Evolutionary conservation across 2,888 invertebrate genomes (phyloP).

Genomic region (Lagria hirta): DNA sequence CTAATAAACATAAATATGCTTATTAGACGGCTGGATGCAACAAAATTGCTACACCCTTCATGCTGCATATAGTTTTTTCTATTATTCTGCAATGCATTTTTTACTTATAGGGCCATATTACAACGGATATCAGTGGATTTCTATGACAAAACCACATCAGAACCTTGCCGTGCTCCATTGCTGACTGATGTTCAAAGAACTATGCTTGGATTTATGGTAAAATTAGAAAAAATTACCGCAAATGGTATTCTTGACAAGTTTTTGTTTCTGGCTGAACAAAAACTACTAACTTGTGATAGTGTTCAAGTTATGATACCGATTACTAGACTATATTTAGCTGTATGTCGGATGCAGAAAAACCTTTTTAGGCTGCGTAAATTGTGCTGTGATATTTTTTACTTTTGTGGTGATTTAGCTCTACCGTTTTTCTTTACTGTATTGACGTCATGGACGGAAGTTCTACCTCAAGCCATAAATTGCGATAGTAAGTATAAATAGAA

Average conservation of each 20-base stretch:
- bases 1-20: too few relatives aligned
- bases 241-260: constrained; percentile 38
- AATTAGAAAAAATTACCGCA: constrained; percentile 43
- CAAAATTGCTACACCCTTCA: too few relatives aligned
- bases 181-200: constrained; percentile 53
- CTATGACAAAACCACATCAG: constrained; percentile 45
- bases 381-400: constrained; percentile 55
- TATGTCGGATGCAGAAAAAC: constrained; percentile 46
- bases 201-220: constrained; percentile 48
- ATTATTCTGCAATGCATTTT: too few relatives aligned
- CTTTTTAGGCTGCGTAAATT: constrained; percentile 52
- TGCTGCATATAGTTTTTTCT: too few relatives aligned
- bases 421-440: constrained; percentile 50
- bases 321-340: constrained; percentile 42
- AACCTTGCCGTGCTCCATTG: constrained; percentile 53
- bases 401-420: constrained; percentile 48
- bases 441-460: constrained; percentile 54
- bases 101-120: constrained; percentile 40
- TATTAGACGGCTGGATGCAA: too few relatives aligned
- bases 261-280: constrained; percentile 35
- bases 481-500: constrained; percentile 10
- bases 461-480: constrained; percentile 49
- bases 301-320: constrained; percentile 33
- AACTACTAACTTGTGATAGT: constrained; percentile 26
- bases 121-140: constrained; percentile 34